Conservation (phyloP, 2,797 vertebrate genomes). For the Gallinago solitaria region DNA sequence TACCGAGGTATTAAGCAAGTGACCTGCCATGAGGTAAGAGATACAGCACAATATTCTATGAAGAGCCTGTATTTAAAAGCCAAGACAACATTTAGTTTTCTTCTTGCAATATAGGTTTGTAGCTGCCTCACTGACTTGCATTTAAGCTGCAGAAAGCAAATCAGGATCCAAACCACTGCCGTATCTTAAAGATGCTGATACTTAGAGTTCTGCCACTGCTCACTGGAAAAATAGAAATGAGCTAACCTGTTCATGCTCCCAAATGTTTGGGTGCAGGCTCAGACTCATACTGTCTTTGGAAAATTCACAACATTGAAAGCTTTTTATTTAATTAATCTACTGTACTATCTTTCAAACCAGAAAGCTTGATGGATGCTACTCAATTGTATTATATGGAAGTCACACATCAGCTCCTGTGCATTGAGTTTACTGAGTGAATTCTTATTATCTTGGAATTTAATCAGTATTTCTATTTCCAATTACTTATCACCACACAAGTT, state of each 20-base stretch:
- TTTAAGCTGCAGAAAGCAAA: background rate
- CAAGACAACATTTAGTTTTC: accelerated
- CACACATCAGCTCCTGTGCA: background rate
- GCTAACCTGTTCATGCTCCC: background rate
- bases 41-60: background rate
- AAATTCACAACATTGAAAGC: background rate
- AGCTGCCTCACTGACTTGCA: background rate
- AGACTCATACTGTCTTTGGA: background rate
- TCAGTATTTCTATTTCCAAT: background rate
- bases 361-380: background rate
- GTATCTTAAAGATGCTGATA: background rate
- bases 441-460: background rate
- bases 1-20: background rate
- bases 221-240: background rate
- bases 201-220: background rate
- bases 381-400: background rate
- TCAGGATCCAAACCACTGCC: background rate
- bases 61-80: background rate
- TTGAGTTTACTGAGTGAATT: background rate
- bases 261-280: background rate
- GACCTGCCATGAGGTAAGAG: background rate
- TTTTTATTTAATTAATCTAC: conserved; percentile 8
- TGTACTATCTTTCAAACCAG: background rate
- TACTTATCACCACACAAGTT: background rate
- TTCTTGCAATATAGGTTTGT: background rate